These are phyloP conservation scores for Gastrophryne carolinensis DNA, from an alignment of 2,797 vertebrate species.

Conservation along the genomic window DNA sequence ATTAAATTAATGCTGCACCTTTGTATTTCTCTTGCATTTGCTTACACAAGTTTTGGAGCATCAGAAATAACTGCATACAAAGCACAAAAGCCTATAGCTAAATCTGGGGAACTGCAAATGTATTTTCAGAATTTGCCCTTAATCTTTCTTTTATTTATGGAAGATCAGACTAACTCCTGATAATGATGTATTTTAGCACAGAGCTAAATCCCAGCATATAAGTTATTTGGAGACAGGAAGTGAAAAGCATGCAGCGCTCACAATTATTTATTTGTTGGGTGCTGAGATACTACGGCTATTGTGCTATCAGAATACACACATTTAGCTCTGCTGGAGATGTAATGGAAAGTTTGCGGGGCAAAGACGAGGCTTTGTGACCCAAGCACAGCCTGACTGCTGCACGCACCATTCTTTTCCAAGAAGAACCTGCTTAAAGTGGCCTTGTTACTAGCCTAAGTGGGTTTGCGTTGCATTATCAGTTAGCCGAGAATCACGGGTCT, in stretches of 20 bases:
- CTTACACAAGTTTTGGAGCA: no score
- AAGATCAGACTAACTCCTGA: slow-evolving; percentile 6
- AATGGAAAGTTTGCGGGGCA: neutral
- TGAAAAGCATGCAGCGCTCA: neutral
- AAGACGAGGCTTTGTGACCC: neutral
- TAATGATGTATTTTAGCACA: slow-evolving; percentile 30
- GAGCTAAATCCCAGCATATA: neutral
- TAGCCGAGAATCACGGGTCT: slow-evolving; percentile 30
- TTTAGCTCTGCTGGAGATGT: neutral
- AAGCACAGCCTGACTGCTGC: neutral
- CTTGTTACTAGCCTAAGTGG: slow-evolving; percentile 9
- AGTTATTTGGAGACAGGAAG: slow-evolving; percentile 13
- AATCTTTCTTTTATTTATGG: slow-evolving; percentile 42
- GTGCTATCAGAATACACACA: neutral
- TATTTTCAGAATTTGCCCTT: slow-evolving; percentile 34
- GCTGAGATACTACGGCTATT: neutral
- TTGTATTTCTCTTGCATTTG: no score
- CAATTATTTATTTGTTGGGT: neutral
- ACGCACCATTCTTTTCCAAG: slow-evolving; percentile 14
- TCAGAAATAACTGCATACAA: neutral
- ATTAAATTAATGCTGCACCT: no score
- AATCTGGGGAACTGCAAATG: slow-evolving; percentile 12
- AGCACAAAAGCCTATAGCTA: slow-evolving; percentile 6
- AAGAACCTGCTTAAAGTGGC: slow-evolving; percentile 44
- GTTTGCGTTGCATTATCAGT: slow-evolving; percentile 23